These are phyloP conservation scores for Apolygus lucorum DNA, from an alignment of 1,140 invertebrate genomes.

Conservation along the genomic window DNA sequence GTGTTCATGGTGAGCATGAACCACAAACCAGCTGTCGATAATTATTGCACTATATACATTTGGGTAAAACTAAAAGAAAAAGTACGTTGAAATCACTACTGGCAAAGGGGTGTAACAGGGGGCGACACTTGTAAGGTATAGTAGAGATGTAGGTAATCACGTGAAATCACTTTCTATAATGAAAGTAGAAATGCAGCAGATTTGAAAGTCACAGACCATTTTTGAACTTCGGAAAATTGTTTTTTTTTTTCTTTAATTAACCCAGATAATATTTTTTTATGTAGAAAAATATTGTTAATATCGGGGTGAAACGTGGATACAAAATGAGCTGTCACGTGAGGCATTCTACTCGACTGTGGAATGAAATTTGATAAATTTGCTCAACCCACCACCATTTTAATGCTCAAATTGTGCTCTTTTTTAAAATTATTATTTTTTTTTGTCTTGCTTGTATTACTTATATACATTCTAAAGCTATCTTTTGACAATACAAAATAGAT, in stretches of 20 bases:
- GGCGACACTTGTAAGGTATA: too few species aligned
- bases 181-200: too few species aligned
- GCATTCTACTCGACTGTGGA: not conserved
- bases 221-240: not conserved
- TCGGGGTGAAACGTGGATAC: constrained; percentile 11
- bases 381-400: not conserved
- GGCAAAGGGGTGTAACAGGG: too few species aligned
- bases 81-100: too few species aligned
- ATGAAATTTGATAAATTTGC: not conserved
- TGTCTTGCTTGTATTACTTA: not conserved
- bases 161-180: too few species aligned
- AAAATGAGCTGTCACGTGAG: not conserved
- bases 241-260: not conserved
- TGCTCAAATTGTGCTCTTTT: not conserved
- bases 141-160: too few species aligned
- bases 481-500: constrained; percentile 3
- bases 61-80: too few species aligned
- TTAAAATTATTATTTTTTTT: not conserved
- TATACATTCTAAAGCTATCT: constrained; percentile 6
- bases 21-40: not conserved
- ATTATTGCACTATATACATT: not conserved
- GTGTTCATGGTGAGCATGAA: not conserved
- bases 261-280: too few species aligned
- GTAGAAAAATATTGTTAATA: constrained; percentile 18
- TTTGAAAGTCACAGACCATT: constrained; percentile 5